A percentile compares a stretch with the other conserved stretches of the same genome.
phyloP scores from a whole-genome alignment of 2,888 invertebrate genomes.

The Tetragonula carbonaria region DNA sequence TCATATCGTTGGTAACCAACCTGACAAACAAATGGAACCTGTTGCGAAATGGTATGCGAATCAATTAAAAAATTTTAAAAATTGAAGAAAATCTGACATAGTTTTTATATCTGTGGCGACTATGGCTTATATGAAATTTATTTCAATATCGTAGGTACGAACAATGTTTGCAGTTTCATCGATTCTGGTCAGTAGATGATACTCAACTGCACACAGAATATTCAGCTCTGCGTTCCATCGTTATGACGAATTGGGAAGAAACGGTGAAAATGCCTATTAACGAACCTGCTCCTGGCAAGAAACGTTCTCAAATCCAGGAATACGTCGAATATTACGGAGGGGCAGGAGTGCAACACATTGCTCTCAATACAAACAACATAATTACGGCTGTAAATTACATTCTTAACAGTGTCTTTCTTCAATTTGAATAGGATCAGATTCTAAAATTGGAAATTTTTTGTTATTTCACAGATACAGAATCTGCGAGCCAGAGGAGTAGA shows the following conservation, averaged over 20 bases:
- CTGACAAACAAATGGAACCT: slow-evolving; percentile 94
- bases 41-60: slow-evolving; percentile 92
- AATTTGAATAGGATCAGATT: background rate
- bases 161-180: slow-evolving; percentile 89
- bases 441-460: slow-evolving; percentile 50
- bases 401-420: background rate
- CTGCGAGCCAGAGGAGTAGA: slow-evolving; percentile 93
- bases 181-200: slow-evolving; percentile 99
- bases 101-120: too few relatives aligned
- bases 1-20: slow-evolving; percentile 99
- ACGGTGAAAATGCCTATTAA: slow-evolving; percentile 99
- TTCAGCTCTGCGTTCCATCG: slow-evolving; percentile 98
- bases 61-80: background rate
- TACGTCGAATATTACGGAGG: slow-evolving; percentile 99
- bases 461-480: slow-evolving; percentile 87
- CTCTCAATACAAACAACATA: slow-evolving; percentile 97
- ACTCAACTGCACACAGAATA: slow-evolving; percentile 97
- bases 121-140: slow-evolving; percentile 1
- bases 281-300: slow-evolving; percentile 97
- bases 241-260: slow-evolving; percentile 99
- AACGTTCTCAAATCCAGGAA: slow-evolving; percentile 99
- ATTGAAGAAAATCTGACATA: background rate
- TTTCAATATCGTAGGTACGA: slow-evolving; percentile 87
- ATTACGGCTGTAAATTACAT: slow-evolving; percentile 89
- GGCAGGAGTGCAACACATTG: slow-evolving; percentile 99